Evolutionary conservation across 2,888 invertebrate genomes (phyloP).

Genomic region (Tribolium freemani): DNA sequence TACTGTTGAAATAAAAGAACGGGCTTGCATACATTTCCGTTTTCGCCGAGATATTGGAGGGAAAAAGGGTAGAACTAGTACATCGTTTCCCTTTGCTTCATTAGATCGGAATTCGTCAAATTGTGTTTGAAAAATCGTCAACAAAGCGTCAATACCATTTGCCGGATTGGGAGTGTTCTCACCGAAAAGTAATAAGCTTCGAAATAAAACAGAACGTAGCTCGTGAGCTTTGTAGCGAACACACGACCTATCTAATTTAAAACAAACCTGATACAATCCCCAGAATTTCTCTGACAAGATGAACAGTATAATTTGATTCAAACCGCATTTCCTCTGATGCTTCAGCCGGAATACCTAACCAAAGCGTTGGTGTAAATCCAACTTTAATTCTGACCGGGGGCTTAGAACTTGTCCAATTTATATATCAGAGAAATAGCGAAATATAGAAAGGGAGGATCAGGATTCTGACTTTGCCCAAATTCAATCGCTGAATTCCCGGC

Average conservation of each 20-base stretch:
- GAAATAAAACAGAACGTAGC: conserved; percentile 35
- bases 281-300: conserved; percentile 62
- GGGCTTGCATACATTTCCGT: too few species aligned
- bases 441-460: conserved; percentile 48
- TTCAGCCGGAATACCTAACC: conserved; percentile 59
- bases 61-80: background rate
- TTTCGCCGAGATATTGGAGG: too few species aligned
- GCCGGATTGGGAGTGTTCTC: too few species aligned
- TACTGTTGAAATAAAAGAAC: too few species aligned
- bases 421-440: conserved; percentile 53
- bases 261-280: conserved; percentile 62
- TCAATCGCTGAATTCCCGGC: conserved; percentile 50
- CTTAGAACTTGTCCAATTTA: conserved; percentile 62
- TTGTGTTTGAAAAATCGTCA: conserved; percentile 23
- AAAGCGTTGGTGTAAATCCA: conserved; percentile 61
- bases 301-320: conserved; percentile 65
- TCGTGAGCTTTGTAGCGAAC: conserved; percentile 28
- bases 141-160: conserved; percentile 11
- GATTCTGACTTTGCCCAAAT: conserved; percentile 44
- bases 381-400: conserved; percentile 60
- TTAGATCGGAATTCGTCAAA: background rate
- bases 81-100: background rate
- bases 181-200: conserved; percentile 25
- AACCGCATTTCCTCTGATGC: conserved; percentile 60
- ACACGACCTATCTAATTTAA: conserved; percentile 56